Percentiles rank a stretch among this genome's conserved stretches.
These are phyloP conservation scores for Autographa pulchrina DNA, from an alignment of 2,888 invertebrate species.

Conservation along the genomic window DNA sequence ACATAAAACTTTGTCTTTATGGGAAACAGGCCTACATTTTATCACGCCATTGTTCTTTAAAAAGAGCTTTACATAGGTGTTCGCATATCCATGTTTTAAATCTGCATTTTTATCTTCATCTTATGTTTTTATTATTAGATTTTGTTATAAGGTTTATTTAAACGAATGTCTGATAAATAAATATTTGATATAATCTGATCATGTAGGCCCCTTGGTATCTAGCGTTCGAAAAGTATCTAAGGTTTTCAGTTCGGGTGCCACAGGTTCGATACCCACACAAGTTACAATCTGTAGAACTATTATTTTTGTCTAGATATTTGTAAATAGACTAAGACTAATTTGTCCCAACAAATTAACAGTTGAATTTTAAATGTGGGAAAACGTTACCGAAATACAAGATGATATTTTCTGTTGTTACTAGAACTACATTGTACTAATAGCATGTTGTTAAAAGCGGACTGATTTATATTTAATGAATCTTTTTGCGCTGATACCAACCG, in stretches of 20 bases:
- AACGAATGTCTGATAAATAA: no score
- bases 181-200: no score
- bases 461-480: slow-evolving; percentile 14
- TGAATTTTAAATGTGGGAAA: background rate
- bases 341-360: background rate
- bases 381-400: background rate
- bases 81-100: background rate
- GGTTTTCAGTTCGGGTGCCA: background rate
- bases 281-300: background rate
- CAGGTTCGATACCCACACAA: background rate
- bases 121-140: background rate
- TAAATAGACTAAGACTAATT: no score
- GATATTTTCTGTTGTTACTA: slow-evolving; percentile 2
- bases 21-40: background rate
- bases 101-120: background rate
- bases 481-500: slow-evolving; percentile 20
- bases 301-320: background rate
- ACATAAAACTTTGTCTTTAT: background rate
- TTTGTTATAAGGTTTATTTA: background rate
- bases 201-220: no score
- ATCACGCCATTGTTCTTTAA: no score
- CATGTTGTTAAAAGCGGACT: background rate
- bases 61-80: background rate
- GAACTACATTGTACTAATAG: background rate
- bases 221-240: background rate